Evolutionary conservation across 2,113 vertebrate genomes (phyloP).

Genomic region (Colossoma macropomum): DNA sequence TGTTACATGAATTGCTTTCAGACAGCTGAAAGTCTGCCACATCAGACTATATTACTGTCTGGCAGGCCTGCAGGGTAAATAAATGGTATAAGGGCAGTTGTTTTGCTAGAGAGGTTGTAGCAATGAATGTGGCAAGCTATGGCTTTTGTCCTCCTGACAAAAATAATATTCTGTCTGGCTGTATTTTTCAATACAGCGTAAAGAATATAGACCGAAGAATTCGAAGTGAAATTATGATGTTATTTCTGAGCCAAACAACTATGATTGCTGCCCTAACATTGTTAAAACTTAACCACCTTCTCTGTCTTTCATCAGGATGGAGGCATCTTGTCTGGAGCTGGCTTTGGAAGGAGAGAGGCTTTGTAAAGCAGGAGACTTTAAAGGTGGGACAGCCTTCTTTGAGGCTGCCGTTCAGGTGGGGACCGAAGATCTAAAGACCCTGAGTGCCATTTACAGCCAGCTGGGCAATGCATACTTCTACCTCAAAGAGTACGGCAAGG

Average conservation of each 20-base stretch:
- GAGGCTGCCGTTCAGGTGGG: conserved; percentile 96
- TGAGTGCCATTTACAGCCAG: conserved; percentile 99
- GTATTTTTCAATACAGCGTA: not conserved
- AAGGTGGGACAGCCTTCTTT: conserved; percentile 90
- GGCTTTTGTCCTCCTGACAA: not conserved
- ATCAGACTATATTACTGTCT: not conserved
- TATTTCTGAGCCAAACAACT: no score
- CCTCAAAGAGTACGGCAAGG: conserved; percentile 92
- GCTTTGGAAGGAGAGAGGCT: conserved; percentile 94
- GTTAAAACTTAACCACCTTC: no score
- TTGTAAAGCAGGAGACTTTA: conserved; percentile 95
- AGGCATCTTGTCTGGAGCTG: conserved; percentile 94
- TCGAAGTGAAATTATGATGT: not conserved
- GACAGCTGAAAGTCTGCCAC: not conserved
- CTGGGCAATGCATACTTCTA: conserved; percentile 98
- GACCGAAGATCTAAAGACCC: conserved; percentile 95
- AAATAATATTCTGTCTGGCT: not conserved
- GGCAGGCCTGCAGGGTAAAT: not conserved
- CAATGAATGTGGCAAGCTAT: not conserved
- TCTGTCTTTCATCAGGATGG: conserved; percentile 83
- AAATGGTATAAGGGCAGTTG: no score
- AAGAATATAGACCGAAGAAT: no score
- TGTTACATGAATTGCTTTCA: not conserved
- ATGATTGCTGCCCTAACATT: no score
- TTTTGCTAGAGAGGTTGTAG: not conserved